Base-by-base conservation (phyloP, 2,797 vertebrate genomes). In the Siniperca obscura region DNA sequence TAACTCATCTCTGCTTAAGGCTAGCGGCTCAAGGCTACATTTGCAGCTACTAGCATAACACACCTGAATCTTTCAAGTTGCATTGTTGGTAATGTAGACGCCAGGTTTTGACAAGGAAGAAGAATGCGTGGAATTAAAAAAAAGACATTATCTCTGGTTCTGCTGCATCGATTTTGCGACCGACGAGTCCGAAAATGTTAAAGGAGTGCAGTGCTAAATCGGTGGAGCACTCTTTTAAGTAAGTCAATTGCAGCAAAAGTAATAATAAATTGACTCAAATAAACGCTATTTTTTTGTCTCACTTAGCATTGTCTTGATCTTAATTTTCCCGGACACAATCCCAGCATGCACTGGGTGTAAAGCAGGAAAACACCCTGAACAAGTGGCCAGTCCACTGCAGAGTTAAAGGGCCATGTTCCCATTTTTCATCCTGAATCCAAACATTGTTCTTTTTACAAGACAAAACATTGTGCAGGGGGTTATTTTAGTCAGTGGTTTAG, bases 1-100 rank as follows among this genome's bases (percentile, higher is more conserved):
- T 12, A 12, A 25, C 14, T 66, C 16, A 48, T 27, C 22, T 66
- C 25, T 11, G 62, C 40, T 16, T 16, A 12, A 25, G n/a, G 53
- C n/a, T 56, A 25, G 53, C n/a, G 4, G 27, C 27, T 30, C 7
- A 14, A 60, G 11, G 8, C 57, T 38, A 10, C 30, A 21, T 52
- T 52, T n/a, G 7, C n/a, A 4, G 30, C 46, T 34, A 30, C 19
- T 21, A 52, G 13, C 11, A 21, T 11, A 22, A 21, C 25, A 11
- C 10, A 38, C 42, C 25, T 4, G 19, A 25, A 4, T 19, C 8
- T 16, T 42, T 71, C 8, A 0, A 36, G 48, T 38, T 75, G 79
- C 21, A 59, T 66, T 27, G 67, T 81, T 73, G 73, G 52, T 70
- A 65, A 70, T 14, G 27, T 42, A 55, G 67, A 14, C 10, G 7